phyloP scores from a whole-genome alignment of 2,113 vertebrate genomes.

The Ciconia stormi region DNA sequence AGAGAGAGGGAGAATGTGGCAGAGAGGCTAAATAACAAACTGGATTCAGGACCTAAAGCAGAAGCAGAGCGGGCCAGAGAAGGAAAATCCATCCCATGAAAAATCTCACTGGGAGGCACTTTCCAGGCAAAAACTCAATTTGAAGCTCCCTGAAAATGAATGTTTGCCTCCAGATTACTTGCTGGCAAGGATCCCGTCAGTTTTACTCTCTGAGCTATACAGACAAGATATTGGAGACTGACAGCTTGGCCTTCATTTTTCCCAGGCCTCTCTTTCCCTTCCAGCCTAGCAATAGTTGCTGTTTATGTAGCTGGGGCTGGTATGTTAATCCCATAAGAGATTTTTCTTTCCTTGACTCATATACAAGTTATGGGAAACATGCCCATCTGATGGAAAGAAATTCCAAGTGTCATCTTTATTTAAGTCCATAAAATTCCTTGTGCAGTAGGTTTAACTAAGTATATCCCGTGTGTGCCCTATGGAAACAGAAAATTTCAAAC shows the following conservation, averaged over 20 bases:
- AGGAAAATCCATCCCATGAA: background rate
- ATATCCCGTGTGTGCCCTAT: background rate
- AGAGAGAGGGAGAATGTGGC: background rate
- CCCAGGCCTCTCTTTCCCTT: background rate
- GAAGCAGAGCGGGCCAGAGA: background rate
- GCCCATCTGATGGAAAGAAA: background rate
- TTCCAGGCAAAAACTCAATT: background rate
- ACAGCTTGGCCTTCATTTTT: background rate
- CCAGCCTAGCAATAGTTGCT: background rate
- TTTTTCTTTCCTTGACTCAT: background rate
- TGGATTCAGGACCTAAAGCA: background rate
- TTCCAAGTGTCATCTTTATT: background rate
- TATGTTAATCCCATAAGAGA: background rate
- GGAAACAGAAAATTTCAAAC: background rate
- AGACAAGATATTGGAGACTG: background rate
- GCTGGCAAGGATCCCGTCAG: background rate
- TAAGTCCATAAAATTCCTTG: background rate
- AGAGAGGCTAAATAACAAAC: background rate
- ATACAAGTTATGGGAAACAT: background rate
- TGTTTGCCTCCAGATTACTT: background rate
- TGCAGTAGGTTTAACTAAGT: background rate
- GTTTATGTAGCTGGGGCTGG: constrained; percentile 8
- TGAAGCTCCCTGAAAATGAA: background rate
- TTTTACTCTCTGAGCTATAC: background rate
- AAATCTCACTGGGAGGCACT: background rate